Evolutionary conservation across 2,113 vertebrate genomes (phyloP).

Genomic region (Nettapus auritus): DNA sequence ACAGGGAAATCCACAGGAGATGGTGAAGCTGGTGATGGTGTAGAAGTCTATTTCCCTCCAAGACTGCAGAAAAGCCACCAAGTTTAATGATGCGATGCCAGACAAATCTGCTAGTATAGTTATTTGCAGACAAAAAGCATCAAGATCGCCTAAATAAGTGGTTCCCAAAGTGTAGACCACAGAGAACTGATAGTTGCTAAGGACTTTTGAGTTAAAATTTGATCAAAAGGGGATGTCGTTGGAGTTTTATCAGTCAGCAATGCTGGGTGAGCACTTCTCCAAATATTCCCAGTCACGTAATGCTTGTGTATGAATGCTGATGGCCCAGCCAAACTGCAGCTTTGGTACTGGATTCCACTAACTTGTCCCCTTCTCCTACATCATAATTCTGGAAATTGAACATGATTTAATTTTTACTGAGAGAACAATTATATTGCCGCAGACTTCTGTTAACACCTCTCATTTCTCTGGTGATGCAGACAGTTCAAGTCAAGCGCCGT

Average conservation of each 20-base stretch:
- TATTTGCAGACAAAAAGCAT: background rate
- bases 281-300: background rate
- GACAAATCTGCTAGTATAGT: background rate
- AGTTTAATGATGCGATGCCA: background rate
- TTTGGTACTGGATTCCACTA: background rate
- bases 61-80: background rate
- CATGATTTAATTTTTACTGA: background rate
- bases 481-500: background rate
- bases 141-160: background rate
- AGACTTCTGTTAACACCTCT: background rate
- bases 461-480: background rate
- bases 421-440: background rate
- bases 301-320: background rate
- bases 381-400: background rate
- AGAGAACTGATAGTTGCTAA: background rate
- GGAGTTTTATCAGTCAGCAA: background rate
- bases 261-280: background rate
- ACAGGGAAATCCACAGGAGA: background rate
- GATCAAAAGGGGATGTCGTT: background rate
- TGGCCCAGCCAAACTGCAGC: background rate
- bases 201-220: background rate
- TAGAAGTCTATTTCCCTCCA: background rate
- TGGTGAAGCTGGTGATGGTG: background rate
- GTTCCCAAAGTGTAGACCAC: fast-evolving
- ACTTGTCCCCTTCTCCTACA: background rate